These are phyloP conservation scores for Lochmaea crataegi DNA, from an alignment of 2,888 invertebrate genomes.

Conservation along the genomic window DNA sequence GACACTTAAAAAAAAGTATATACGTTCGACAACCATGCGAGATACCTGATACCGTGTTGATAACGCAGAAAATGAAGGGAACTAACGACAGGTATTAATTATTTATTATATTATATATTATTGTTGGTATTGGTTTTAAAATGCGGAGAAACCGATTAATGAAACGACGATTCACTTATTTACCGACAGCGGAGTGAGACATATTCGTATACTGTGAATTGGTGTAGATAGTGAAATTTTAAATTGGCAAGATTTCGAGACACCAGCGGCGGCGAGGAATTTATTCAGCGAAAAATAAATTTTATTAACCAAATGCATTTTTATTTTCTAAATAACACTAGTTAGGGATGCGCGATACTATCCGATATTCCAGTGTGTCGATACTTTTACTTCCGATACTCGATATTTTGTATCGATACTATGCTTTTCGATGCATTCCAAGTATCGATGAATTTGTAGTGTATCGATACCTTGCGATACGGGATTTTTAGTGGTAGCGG, in stretches of 20 bases:
- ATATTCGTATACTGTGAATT: conserved; percentile 36
- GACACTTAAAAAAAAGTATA: conserved; percentile 53
- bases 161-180: conserved; percentile 33
- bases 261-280: conserved; percentile 12
- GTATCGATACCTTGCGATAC: no score
- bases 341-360: no score
- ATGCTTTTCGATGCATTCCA: no score
- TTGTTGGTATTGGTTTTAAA: conserved; percentile 5
- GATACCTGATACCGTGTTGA: conserved; percentile 25
- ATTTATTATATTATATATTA: conserved; percentile 19
- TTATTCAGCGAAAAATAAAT: conserved; percentile 8
- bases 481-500: no score
- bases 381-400: no score
- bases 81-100: not conserved
- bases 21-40: conserved; percentile 48
- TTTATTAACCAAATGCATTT: not conserved
- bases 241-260: conserved; percentile 39
- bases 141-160: conserved; percentile 29
- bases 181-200: conserved; percentile 25
- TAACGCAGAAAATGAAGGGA: conserved; percentile 49
- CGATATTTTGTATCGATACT: no score
- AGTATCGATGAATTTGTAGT: no score
- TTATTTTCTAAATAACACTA: no score
- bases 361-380: no score
- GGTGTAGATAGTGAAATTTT: conserved; percentile 38